Conservation (phyloP, 2,888 invertebrate genomes). For the Coelinius sp. region DNA sequence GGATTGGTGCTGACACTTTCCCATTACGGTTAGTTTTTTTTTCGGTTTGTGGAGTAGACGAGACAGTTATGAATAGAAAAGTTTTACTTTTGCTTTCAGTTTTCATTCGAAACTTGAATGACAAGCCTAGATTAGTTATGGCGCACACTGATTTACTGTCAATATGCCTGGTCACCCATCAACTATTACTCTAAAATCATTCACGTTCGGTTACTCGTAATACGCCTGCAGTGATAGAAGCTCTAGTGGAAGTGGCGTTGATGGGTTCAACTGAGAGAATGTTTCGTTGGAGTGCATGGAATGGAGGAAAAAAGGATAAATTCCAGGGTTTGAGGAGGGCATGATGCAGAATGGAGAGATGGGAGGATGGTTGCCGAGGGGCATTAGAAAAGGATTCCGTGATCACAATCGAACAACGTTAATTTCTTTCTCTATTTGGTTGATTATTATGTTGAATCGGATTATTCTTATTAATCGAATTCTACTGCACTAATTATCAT, state of each 20-base stretch:
- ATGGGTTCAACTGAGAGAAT: conserved; percentile 42
- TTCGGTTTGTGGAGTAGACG: neutral
- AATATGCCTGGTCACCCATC: conserved; percentile 34
- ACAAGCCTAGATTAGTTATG: conserved; percentile 62
- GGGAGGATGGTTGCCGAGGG: neutral
- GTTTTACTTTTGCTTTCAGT: conserved; percentile 18
- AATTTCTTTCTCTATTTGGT: conserved; percentile 15
- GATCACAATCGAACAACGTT: conserved; percentile 27
- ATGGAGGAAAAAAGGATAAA: neutral
- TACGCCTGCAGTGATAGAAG: neutral
- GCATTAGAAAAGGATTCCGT: conserved; percentile 29
- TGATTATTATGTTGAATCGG: conserved; percentile 3
- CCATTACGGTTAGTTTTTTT: neutral
- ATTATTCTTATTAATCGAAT: neutral
- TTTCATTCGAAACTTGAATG: conserved; percentile 36
- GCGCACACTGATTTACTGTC: too few relatives aligned
- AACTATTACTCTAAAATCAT: conserved; percentile 63
- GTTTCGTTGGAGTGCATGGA: conserved; percentile 15
- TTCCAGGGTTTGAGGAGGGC: neutral
- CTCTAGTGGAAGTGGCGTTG: conserved; percentile 45
- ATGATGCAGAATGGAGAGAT: neutral
- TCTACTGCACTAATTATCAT: neutral
- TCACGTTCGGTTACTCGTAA: conserved; percentile 51
- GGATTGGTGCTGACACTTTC: neutral
- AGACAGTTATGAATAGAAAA: conserved; percentile 13